Evolutionary conservation across 2,888 invertebrate species (phyloP).

Genomic region (Heliconius hortense): DNA sequence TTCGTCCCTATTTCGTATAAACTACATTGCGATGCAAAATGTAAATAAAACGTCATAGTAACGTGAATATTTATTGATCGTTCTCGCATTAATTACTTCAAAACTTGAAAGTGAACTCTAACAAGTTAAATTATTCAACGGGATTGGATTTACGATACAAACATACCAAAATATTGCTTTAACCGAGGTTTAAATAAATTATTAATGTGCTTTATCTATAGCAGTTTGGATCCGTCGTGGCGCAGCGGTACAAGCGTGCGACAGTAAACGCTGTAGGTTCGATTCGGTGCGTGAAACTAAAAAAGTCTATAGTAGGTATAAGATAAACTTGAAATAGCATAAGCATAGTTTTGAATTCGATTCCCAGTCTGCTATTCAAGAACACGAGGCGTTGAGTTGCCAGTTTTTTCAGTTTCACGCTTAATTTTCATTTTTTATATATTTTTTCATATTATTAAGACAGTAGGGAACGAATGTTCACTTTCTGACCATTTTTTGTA

Average conservation of each 20-base stretch:
- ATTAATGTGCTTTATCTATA: not conserved
- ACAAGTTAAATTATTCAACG: slow-evolving; percentile 29
- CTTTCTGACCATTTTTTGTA: too few species aligned
- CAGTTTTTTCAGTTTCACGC: too few species aligned
- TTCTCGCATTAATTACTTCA: slow-evolving; percentile 19
- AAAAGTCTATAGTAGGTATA: not conserved
- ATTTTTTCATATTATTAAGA: too few species aligned
- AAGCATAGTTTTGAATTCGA: not conserved
- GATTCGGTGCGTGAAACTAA: too few species aligned
- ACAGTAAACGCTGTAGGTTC: too few species aligned
- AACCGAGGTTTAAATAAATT: slow-evolving; percentile 4
- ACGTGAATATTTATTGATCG: slow-evolving; percentile 8
- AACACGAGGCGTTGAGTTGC: too few species aligned
- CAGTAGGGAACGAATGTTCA: too few species aligned
- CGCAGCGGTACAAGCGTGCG: too few species aligned
- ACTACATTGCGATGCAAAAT: not conserved
- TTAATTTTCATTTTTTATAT: too few species aligned
- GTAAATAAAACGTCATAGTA: not conserved
- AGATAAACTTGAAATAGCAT: not conserved
- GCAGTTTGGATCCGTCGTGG: not conserved
- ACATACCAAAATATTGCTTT: slow-evolving; percentile 22
- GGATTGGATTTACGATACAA: slow-evolving; percentile 17
- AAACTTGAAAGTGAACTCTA: slow-evolving; percentile 18
- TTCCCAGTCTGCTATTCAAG: not conserved
- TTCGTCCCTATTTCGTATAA: not conserved